Conservation (phyloP, 2,113 vertebrate genomes). For the Nycticebus coucang region DNA sequence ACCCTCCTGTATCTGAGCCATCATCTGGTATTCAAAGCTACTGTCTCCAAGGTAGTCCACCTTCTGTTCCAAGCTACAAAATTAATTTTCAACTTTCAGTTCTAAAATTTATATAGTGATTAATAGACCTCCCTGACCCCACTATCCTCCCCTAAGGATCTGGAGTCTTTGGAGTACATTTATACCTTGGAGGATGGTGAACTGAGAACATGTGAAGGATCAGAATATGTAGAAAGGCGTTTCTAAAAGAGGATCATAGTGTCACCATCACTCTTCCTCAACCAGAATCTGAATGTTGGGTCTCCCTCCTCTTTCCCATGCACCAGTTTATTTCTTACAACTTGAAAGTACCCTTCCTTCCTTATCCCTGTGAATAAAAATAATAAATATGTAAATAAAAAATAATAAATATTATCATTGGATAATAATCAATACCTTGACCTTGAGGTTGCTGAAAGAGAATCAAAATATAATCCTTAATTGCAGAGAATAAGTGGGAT, state of each 20-base stretch:
- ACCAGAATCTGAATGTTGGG: background rate
- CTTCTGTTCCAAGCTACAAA: conserved; percentile 82
- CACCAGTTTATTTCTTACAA: background rate
- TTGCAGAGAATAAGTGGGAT: background rate
- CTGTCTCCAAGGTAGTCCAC: conserved; percentile 81
- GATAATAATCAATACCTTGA: conserved; percentile 18
- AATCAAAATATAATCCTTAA: background rate
- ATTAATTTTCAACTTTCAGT: conserved; percentile 83
- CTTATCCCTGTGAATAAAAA: conserved; percentile 48
- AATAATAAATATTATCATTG: conserved; percentile 44
- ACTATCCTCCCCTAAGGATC: conserved; percentile 61
- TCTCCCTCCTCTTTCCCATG: background rate
- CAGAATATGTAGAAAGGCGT: conserved; percentile 63
- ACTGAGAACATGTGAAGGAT: conserved; percentile 37
- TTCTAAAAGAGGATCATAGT: conserved; percentile 25
- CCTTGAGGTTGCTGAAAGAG: background rate
- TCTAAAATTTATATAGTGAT: conserved; percentile 78
- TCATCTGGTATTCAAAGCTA: conserved; percentile 85
- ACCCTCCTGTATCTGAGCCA: conserved; percentile 83
- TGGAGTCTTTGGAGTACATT: conserved; percentile 33
- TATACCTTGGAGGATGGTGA: background rate
- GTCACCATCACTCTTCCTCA: background rate
- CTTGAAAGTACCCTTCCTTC: background rate
- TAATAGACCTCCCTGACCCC: conserved; percentile 49
- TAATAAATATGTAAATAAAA: conserved; percentile 58